A percentile compares a stretch with the other conserved stretches of the same genome.
These are phyloP conservation scores for Trilocha varians DNA, from an alignment of 2,888 invertebrate species.

Conservation along the genomic window DNA sequence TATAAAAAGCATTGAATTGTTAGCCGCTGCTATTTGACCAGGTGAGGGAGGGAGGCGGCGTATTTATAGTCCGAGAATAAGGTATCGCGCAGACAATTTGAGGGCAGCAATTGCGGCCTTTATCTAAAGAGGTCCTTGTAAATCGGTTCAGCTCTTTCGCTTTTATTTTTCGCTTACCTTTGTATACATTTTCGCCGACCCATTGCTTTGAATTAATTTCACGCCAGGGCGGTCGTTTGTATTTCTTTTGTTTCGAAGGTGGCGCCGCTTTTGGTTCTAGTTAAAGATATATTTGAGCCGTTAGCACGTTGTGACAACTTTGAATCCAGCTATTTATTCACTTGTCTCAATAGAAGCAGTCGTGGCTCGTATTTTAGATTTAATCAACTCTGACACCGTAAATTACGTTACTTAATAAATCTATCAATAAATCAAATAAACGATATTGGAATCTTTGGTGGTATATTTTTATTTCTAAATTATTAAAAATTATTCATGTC, in stretches of 20 bases:
- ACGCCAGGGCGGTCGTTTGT: slow-evolving; percentile 55
- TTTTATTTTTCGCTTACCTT: slow-evolving; percentile 61
- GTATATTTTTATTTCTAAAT: too few relatives aligned
- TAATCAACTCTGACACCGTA: slow-evolving; percentile 61
- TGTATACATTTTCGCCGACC: slow-evolving; percentile 56
- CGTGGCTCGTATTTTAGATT: slow-evolving; percentile 58
- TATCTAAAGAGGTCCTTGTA: slow-evolving; percentile 48
- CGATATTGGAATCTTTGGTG: not conserved
- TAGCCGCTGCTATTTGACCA: slow-evolving; percentile 3
- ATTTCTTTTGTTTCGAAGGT: slow-evolving; percentile 60
- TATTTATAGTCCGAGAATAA: slow-evolving; percentile 9
- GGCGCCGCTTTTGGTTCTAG: slow-evolving; percentile 42
- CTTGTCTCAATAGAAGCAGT: slow-evolving; percentile 57
- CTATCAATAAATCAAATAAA: slow-evolving; percentile 32
- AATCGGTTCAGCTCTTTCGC: slow-evolving; percentile 49
- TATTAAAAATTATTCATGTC: too few relatives aligned
- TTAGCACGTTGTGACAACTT: slow-evolving; percentile 61
- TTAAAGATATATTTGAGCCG: slow-evolving; percentile 58
- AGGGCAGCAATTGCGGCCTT: slow-evolving; percentile 43
- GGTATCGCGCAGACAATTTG: slow-evolving; percentile 35
- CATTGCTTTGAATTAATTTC: slow-evolving; percentile 65
- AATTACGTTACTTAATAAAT: slow-evolving; percentile 48
- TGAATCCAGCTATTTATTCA: slow-evolving; percentile 58
- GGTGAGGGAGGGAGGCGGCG: not conserved
- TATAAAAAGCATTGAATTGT: not conserved